A percentile compares a stretch with the other conserved stretches of the same genome.
Evolutionary conservation across 2,888 invertebrate species (phyloP).

Genomic region (Drosophila leonis): DNA sequence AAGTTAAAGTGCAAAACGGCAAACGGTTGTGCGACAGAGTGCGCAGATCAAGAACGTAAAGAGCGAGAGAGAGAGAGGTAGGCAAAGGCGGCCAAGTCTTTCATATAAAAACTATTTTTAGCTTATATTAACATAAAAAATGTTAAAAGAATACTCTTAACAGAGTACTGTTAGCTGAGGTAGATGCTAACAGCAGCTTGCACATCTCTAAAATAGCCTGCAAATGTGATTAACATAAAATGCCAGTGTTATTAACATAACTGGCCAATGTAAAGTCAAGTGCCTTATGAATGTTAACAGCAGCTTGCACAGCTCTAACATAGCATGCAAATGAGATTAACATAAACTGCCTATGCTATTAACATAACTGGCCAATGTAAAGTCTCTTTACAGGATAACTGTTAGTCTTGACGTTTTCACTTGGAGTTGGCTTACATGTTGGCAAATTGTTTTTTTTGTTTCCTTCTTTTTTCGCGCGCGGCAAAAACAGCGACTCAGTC

Average conservation of each 20-base stretch:
- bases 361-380: conserved; percentile 3
- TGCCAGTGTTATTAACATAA: no score
- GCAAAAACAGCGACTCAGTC: conserved; percentile 62
- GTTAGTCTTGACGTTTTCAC: conserved; percentile 13
- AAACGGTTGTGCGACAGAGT: conserved; percentile 22
- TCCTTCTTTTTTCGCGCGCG: conserved; percentile 63
- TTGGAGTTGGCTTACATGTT: conserved; percentile 15
- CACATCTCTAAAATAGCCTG: neutral
- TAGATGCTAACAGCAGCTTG: neutral
- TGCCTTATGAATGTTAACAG: conserved; percentile 1
- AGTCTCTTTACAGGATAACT: conserved; percentile 30
- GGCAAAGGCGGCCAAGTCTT: conserved; percentile 21
- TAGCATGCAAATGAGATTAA: neutral
- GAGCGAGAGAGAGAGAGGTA: conserved; percentile 2
- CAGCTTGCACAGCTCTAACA: neutral
- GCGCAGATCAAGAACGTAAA: conserved; percentile 8
- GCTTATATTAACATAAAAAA: neutral
- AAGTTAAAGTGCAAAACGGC: conserved; percentile 60
- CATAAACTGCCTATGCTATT: neutral
- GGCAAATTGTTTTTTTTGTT: conserved; percentile 31
- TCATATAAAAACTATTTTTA: neutral
- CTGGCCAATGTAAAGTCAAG: neutral
- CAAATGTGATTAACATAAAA: neutral
- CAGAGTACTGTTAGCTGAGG: neutral
- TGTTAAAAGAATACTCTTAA: neutral